Evolutionary conservation across 2,888 invertebrate genomes (phyloP).

Genomic region (Polydrusus cervinus): DNA sequence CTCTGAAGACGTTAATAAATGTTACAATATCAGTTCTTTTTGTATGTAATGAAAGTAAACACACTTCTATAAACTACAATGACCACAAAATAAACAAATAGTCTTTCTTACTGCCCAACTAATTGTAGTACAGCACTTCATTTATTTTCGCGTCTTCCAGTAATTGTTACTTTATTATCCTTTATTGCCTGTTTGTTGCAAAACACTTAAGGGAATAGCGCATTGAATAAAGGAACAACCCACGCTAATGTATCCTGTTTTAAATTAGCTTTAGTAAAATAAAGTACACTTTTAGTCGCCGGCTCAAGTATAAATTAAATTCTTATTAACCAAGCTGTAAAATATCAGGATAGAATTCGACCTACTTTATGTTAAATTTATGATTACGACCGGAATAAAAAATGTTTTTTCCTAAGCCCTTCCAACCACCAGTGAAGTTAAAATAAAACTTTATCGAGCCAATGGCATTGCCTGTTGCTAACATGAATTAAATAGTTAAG

Average conservation of each 20-base stretch:
- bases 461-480: no score
- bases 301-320: background rate
- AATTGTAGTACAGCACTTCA: slow-evolving; percentile 2
- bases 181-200: slow-evolving; percentile 11
- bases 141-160: slow-evolving; percentile 8
- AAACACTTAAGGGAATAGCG: slow-evolving; percentile 24
- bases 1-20: no score
- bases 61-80: background rate
- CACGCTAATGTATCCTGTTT: slow-evolving; percentile 17
- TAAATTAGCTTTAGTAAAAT: slow-evolving; percentile 17
- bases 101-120: background rate
- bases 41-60: background rate
- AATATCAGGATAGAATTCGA: no score
- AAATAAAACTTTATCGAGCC: no score
- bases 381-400: no score
- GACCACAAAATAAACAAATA: background rate
- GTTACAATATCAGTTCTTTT: background rate
- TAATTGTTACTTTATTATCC: slow-evolving; percentile 19
- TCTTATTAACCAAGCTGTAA: slow-evolving; percentile 1
- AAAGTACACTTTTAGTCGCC: background rate
- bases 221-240: slow-evolving; percentile 5
- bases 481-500: no score
- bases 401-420: no score
- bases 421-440: no score
- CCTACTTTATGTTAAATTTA: no score